These are phyloP conservation scores for Porites evermanni DNA, from an alignment of 92 coral and sea anemone species.

Conservation along the genomic window DNA sequence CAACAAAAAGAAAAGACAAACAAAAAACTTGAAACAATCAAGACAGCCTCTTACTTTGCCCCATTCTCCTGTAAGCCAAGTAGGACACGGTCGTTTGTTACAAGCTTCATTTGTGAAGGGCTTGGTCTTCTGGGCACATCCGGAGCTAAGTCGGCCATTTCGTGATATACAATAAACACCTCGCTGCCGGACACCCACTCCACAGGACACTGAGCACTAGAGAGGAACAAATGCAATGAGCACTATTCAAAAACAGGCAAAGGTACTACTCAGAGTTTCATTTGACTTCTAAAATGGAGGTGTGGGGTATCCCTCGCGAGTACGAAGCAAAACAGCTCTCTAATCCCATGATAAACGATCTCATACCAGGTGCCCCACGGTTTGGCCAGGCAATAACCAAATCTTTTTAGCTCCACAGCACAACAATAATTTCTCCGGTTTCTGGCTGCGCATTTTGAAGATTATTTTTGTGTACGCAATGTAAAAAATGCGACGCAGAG, in stretches of 20 bases:
- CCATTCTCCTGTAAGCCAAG: conserved; percentile 76
- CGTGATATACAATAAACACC: conserved; percentile 61
- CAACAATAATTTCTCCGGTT: too few relatives aligned
- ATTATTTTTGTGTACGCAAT: too few relatives aligned
- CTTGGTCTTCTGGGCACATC: conserved; percentile 48
- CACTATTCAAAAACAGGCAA: background rate
- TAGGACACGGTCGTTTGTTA: conserved; percentile 71
- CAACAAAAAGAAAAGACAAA: background rate
- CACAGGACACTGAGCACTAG: conserved; percentile 91
- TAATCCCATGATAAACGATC: too few relatives aligned
- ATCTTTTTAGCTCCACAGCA: too few relatives aligned
- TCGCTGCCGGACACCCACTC: conserved; percentile 70
- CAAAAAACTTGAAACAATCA: background rate
- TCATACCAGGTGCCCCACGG: too few relatives aligned
- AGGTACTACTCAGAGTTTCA: too few relatives aligned
- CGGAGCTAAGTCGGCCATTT: conserved; percentile 37
- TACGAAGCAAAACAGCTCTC: too few relatives aligned
- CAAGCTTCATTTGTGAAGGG: conserved; percentile 63
- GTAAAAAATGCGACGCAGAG: too few relatives aligned
- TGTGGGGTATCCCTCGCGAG: too few relatives aligned
- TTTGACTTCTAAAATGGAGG: too few relatives aligned
- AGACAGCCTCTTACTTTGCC: conserved; percentile 53
- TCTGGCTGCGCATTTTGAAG: too few relatives aligned
- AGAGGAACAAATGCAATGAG: background rate
- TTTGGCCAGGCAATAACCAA: too few relatives aligned